Evolutionary conservation across 2,797 vertebrate species (phyloP), one percentile per base, ranked within the genome.

Genomic region (Epinephelus malabaricus): DNA sequence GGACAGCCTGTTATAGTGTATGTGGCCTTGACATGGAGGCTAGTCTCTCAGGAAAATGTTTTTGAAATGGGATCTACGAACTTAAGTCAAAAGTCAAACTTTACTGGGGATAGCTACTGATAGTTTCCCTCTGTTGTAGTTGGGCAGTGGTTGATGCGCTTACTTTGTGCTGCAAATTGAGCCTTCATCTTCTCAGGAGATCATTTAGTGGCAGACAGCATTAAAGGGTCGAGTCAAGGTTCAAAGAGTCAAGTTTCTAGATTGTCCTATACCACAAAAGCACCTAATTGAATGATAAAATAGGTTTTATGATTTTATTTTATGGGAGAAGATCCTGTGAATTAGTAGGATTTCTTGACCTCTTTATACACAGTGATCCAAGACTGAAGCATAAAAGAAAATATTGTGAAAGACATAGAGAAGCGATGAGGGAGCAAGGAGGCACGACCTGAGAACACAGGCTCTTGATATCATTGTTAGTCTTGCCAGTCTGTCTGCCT

Each of bases 391-490:
- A 65, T 17, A 27, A 49, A 54, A 62, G 12, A 47, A 21, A 18
- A 14, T 4, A 7, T 2, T 1, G 6, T 15, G 59, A 30, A 10
- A 23, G 27, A 73, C 13, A 43, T 13, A 19, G 15, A 69, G 43
- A 67, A 19, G 27, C 58, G 1, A 0, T 6, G 13, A 66, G 65
- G 60, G 56, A 72, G 46, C 73, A 70, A 85, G 77, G 77, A 62
- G 15, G 2, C 13, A 8, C 15, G 19, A 23, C 1, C 10, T 0
- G n/a, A 68, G 45, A 67, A 47, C 7, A 17, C 50, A 67, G 12
- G 49, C 25, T 85, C 60, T 70, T 68, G 21, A 81, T 79, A 75
- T 87, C 19, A 46, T 54, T 84, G 65, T 75, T 51, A 69, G 13
- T 66, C n/a, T n/a, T 4, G 18, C 68, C 50, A 19, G 5, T 69